Percentiles rank a stretch among this genome's conserved stretches.
phyloP scores from a whole-genome alignment of 2,113 vertebrate species.

The Dissostichus mawsoni region DNA sequence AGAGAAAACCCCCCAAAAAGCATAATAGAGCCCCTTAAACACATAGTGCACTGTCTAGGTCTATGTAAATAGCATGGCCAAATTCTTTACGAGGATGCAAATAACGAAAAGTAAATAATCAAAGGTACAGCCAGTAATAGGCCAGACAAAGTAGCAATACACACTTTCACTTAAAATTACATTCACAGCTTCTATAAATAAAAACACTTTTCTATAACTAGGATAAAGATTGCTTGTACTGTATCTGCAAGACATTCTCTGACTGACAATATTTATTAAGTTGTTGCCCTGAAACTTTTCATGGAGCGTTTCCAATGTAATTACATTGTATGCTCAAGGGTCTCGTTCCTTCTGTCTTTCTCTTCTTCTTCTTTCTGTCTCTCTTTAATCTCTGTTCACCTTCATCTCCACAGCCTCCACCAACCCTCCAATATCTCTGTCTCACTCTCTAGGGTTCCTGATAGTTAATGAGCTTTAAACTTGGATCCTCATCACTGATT shows the following conservation, averaged over 20 bases:
- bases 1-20: too few relatives aligned
- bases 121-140: too few relatives aligned
- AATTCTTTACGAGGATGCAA: too few relatives aligned
- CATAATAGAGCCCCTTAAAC: too few relatives aligned
- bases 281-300: neutral
- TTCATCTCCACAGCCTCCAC: conserved; percentile 2
- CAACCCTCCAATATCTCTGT: neutral
- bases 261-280: neutral
- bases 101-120: too few relatives aligned
- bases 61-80: too few relatives aligned
- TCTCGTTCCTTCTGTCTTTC: conserved; percentile 5
- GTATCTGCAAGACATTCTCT: neutral
- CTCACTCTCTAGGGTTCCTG: conserved; percentile 38
- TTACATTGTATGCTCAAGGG: conserved; percentile 8
- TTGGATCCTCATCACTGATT: conserved; percentile 61
- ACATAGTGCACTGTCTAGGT: too few relatives aligned
- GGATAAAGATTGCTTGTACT: too few relatives aligned
- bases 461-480: conserved; percentile 69
- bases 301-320: conserved; percentile 11
- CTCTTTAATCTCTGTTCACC: conserved; percentile 4
- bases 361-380: conserved; percentile 4
- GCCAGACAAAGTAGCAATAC: too few relatives aligned
- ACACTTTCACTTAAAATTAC: too few relatives aligned
- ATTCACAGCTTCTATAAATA: too few relatives aligned
- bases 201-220: too few relatives aligned